Conservation (phyloP, 2,888 invertebrate species). For the Rhodophaea formosa region DNA sequence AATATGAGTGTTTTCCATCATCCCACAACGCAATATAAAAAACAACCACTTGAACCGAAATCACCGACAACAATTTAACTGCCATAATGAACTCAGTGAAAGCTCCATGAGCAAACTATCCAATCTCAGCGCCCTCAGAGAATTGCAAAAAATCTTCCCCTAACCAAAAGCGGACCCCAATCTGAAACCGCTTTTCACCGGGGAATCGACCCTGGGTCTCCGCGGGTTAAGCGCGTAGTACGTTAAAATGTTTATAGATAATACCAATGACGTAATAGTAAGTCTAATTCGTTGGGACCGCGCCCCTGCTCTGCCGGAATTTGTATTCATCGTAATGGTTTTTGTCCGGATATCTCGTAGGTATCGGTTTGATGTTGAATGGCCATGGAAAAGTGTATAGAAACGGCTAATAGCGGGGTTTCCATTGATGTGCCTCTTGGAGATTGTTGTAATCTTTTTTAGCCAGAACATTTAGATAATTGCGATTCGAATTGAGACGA, state of each 20-base stretch:
- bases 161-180: slow-evolving; percentile 52
- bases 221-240: slow-evolving; percentile 75
- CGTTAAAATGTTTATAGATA: slow-evolving; percentile 81
- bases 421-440: slow-evolving; percentile 35
- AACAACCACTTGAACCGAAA: slow-evolving; percentile 44
- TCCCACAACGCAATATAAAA: neutral
- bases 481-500: slow-evolving; percentile 21
- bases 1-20: neutral
- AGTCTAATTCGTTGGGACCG: slow-evolving; percentile 58
- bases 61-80: slow-evolving; percentile 62
- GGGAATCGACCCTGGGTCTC: slow-evolving; percentile 70
- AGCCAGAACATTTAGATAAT: slow-evolving; percentile 31
- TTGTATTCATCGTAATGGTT: slow-evolving; percentile 66
- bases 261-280: slow-evolving; percentile 73
- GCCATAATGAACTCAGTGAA: slow-evolving; percentile 63
- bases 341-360: slow-evolving; percentile 57
- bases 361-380: slow-evolving; percentile 56
- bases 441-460: slow-evolving; percentile 39
- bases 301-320: slow-evolving; percentile 62
- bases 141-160: slow-evolving; percentile 60
- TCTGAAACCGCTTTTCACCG: slow-evolving; percentile 58
- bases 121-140: slow-evolving; percentile 66
- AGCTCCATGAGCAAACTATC: slow-evolving; percentile 51
- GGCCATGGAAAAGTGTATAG: slow-evolving; percentile 42
- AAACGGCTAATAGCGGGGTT: slow-evolving; percentile 38